Percentiles rank a stretch among this genome's conserved stretches.
These are phyloP conservation scores for Trichosurus vulpecula DNA, from an alignment of 2,797 vertebrate species.

Conservation along the genomic window DNA sequence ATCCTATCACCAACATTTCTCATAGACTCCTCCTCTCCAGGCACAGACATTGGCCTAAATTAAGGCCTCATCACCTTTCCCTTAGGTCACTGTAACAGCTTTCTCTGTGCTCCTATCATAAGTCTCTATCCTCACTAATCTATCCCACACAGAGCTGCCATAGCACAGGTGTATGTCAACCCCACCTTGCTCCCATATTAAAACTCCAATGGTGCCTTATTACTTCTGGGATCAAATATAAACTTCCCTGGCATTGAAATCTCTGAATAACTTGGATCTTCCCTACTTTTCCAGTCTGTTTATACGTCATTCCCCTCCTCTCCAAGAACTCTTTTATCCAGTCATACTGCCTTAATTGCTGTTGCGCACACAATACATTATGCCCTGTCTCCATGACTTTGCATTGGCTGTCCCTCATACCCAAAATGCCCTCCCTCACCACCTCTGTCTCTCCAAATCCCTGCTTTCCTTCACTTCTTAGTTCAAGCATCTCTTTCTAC, in stretches of 20 bases:
- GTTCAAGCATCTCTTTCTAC: background rate
- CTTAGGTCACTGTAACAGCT: background rate
- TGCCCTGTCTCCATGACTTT: background rate
- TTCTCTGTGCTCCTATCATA: background rate
- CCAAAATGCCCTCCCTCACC: background rate
- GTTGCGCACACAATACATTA: background rate
- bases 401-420: background rate
- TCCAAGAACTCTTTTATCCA: background rate
- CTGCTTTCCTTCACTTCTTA: background rate
- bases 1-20: background rate
- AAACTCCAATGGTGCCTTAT: background rate
- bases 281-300: too few species aligned
- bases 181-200: background rate
- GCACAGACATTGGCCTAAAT: background rate
- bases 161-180: background rate
- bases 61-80: background rate
- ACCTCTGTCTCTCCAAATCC: background rate
- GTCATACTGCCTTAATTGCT: too few species aligned
- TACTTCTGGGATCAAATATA: background rate
- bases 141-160: background rate
- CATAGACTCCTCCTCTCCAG: background rate
- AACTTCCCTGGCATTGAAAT: background rate
- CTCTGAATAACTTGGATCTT: background rate
- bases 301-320: background rate
- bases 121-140: background rate